Evolutionary conservation across 1,140 invertebrate genomes (phyloP).

Genomic region (Euwallacea fornicatus): DNA sequence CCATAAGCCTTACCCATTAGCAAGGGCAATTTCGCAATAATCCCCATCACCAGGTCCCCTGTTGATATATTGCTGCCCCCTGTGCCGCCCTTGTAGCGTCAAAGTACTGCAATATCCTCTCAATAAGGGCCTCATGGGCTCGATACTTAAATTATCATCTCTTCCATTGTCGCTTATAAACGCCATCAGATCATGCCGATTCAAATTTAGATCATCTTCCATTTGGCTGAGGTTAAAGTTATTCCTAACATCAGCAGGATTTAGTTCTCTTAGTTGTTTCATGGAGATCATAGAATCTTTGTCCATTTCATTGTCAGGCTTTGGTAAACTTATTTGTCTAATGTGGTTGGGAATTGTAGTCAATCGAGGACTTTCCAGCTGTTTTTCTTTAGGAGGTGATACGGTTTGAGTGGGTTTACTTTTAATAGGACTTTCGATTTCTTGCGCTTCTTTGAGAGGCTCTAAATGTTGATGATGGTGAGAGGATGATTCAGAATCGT

Average conservation of each 20-base stretch:
- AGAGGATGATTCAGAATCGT: neutral
- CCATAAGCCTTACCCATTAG: slow-evolving; percentile 59
- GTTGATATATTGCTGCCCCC: slow-evolving; percentile 51
- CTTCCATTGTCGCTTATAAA: slow-evolving; percentile 41
- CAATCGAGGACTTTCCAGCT: slow-evolving; percentile 18
- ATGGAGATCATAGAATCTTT: slow-evolving; percentile 21
- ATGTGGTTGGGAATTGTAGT: slow-evolving; percentile 36
- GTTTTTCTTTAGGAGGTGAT: slow-evolving; percentile 13
- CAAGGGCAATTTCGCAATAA: slow-evolving; percentile 59
- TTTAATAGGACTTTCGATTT: slow-evolving; percentile 19
- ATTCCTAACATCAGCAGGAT: slow-evolving; percentile 6
- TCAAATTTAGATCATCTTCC: slow-evolving; percentile 32
- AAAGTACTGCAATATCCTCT: slow-evolving; percentile 77
- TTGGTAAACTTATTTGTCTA: slow-evolving; percentile 36
- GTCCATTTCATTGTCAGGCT: slow-evolving; percentile 9
- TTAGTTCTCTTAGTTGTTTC: slow-evolving; percentile 28
- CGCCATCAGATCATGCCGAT: slow-evolving; percentile 1
- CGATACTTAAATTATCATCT: slow-evolving; percentile 80
- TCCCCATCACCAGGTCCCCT: slow-evolving; percentile 56
- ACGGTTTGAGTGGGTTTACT: neutral
- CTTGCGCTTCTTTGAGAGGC: slow-evolving; percentile 29
- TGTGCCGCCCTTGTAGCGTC: slow-evolving; percentile 60
- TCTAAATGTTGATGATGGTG: slow-evolving; percentile 26
- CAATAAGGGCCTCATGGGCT: slow-evolving; percentile 88
- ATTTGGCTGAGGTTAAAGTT: slow-evolving; percentile 32